Conservation (phyloP, 2,797 vertebrate genomes). For the Urophycis tenuis region DNA sequence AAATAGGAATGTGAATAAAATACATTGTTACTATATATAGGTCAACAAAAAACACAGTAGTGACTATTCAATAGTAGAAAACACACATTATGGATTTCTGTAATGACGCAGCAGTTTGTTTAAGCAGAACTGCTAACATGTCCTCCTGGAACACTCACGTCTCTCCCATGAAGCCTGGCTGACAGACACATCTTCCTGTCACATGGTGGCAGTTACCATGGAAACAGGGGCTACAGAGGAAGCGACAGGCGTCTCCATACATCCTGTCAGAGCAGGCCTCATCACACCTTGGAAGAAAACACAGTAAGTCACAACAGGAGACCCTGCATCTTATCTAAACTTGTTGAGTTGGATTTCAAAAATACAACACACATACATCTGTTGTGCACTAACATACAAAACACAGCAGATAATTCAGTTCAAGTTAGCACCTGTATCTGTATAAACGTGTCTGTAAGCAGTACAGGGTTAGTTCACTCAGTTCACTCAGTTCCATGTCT, state of each 20-base stretch:
- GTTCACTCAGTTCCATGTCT: background rate
- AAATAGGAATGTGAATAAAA: background rate
- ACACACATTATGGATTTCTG: background rate
- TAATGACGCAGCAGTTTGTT: background rate
- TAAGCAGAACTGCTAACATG: background rate
- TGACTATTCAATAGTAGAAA: background rate
- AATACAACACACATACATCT: background rate
- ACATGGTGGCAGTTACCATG: slow-evolving; percentile 79
- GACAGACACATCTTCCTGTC: slow-evolving; percentile 86
- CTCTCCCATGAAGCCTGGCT: slow-evolving; percentile 79
- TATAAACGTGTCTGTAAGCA: background rate
- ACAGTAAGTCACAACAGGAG: background rate
- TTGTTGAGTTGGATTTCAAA: background rate
- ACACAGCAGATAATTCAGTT: background rate
- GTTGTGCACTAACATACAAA: background rate
- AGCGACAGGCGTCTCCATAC: slow-evolving; percentile 78
- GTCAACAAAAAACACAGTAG: background rate
- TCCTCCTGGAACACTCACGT: slow-evolving; percentile 68
- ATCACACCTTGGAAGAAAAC: slow-evolving; percentile 75
- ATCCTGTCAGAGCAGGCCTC: slow-evolving; percentile 68
- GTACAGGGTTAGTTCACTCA: too few species aligned
- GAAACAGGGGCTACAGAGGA: slow-evolving; percentile 73
- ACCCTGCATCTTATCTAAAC: background rate
- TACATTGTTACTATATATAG: background rate
- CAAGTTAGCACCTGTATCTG: background rate